A percentile compares a stretch with the other conserved stretches of the same genome.
phyloP scores from a whole-genome alignment of 2,113 vertebrate species.

The Leptosomus discolor region DNA sequence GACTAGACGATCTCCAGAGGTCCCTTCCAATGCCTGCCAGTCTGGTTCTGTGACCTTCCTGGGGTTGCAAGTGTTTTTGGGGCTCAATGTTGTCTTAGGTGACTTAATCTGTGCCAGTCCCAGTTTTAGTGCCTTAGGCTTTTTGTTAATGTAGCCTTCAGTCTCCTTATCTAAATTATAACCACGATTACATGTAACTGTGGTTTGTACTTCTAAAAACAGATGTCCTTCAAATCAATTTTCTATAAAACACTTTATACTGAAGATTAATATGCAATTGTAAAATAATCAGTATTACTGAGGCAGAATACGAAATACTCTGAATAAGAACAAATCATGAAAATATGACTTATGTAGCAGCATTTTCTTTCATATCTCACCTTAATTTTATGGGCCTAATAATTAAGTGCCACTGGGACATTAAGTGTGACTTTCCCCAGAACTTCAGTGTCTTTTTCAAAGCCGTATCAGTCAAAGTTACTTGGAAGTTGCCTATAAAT shows the following conservation, averaged over 20 bases:
- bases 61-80: not conserved
- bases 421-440: not conserved
- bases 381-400: not conserved
- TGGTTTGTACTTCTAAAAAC: not conserved
- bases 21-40: not conserved
- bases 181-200: rapidly evolving
- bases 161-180: not conserved
- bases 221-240: not conserved
- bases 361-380: not conserved
- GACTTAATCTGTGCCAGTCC: not conserved
- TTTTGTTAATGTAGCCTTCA: not conserved
- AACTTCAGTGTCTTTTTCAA: not conserved
- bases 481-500: not conserved
- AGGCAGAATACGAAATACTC: not conserved
- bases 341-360: not conserved
- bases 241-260: not conserved
- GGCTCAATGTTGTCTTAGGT: not conserved
- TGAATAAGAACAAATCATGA: not conserved
- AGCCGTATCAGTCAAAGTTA: not conserved
- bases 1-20: not conserved
- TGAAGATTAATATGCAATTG: not conserved
- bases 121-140: not conserved
- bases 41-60: not conserved
- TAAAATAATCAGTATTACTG: not conserved
- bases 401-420: not conserved